phyloP scores from a whole-genome alignment of 1,140 invertebrate genomes.

The Palaemon carinicauda region DNA sequence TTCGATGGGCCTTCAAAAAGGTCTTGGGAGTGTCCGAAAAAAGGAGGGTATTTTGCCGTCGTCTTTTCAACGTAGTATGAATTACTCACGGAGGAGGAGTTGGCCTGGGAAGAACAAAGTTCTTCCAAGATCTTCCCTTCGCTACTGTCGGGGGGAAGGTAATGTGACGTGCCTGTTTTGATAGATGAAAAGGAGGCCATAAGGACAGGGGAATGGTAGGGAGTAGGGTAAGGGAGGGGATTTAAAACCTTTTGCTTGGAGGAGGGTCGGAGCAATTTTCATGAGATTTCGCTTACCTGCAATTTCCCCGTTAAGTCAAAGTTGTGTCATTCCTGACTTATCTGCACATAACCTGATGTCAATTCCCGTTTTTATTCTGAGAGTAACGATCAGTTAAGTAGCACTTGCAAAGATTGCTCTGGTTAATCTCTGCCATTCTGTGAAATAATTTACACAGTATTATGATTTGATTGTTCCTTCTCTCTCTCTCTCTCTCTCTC shows the following conservation, averaged over 20 bases:
- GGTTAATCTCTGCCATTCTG: no score
- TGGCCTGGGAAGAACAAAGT: neutral
- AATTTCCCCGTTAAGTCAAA: neutral
- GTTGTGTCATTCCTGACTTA: slow-evolving; percentile 35
- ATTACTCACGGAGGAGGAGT: neutral
- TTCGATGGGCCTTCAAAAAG: no score
- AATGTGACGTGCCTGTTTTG: neutral
- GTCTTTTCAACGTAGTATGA: neutral
- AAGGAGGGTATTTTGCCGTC: neutral
- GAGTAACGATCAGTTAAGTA: no score
- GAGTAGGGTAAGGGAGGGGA: neutral
- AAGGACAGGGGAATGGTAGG: neutral
- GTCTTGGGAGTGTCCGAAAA: neutral
- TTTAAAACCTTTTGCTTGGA: neutral
- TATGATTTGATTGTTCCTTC: no score
- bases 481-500: neutral
- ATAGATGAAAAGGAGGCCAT: neutral
- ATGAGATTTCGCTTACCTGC: no score
- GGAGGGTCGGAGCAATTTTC: neutral
- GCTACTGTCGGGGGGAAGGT: no score
- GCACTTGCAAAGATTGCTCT: no score
- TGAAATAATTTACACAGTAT: no score
- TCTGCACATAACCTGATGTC: neutral
- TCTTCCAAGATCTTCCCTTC: neutral
- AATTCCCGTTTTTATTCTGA: no score